Evolutionary conservation across 2,888 invertebrate species (phyloP), one percentile per base, ranked within the genome.

Genomic region (Acrocyrtus sp.): DNA sequence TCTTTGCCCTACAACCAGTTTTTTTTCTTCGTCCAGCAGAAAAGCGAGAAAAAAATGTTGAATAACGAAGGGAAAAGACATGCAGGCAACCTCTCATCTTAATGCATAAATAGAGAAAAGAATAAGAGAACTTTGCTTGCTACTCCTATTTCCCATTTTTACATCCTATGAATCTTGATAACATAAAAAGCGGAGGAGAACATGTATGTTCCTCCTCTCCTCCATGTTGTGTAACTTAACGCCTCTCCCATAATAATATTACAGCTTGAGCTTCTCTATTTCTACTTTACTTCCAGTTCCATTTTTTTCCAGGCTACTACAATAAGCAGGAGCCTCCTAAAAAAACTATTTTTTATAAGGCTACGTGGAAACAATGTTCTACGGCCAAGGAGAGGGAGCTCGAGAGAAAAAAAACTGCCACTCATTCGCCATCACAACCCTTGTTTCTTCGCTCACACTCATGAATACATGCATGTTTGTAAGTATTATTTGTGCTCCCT

Each of bases 171-270:
- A 70, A 70, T 63, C 56, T 63, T 70, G 62, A 62, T 70, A 56
- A 57, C 57, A 51, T 34, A 56, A 47, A 24, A 66, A 53, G 34
- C 17, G 10, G 21, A 48, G 53, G 45, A 70, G 34, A 50, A 51
- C 50, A 56, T 72, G 63, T 50, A 62, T 70, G 56, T 41, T 50
- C 29, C 56, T 34, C 43, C 27, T 48, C 24, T 62, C 45, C n/a
- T 57, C 39, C 47, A 53, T 72, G 56, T 63, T 72, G 63, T 72
- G 72, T 72, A 72, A 72, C 72, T 72, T 72, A 72, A 72, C 72
- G 72, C 72, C 72, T 63, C 72, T 63, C 39, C 72, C 69, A 69
- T 69, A 69, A 72, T 63, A 72, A 58, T 72, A 70, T 68, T 68
- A 68, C n/a, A n/a, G n/a, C n/a, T n/a, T 66, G 65, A 62, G 62